Evolutionary conservation across 2,888 invertebrate genomes (phyloP).

Genomic region (Oxyscelio sp.): DNA sequence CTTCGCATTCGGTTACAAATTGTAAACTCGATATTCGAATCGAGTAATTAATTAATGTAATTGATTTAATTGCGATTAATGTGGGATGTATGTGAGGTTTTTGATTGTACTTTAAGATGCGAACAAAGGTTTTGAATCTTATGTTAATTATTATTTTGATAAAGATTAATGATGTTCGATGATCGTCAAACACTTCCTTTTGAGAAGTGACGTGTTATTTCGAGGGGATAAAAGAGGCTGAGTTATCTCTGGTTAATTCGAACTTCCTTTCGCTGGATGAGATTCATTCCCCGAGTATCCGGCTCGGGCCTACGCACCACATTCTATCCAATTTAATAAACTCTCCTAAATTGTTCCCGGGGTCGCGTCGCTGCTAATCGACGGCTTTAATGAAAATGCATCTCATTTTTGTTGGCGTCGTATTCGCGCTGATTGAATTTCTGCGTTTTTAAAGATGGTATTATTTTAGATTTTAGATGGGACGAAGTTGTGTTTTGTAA

Average conservation of each 20-base stretch:
- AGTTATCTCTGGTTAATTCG: conserved; percentile 84
- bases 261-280: conserved; percentile 88
- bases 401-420: conserved; percentile 52
- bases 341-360: conserved; percentile 83
- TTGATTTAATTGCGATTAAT: not conserved
- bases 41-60: too few species aligned
- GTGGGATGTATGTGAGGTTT: too few species aligned
- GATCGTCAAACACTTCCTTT: conserved; percentile 21
- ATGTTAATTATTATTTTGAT: too few species aligned
- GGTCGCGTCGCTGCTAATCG: conserved; percentile 74
- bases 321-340: conserved; percentile 88
- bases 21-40: too few species aligned
- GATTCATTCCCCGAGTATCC: conserved; percentile 88
- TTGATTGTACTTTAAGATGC: too few species aligned
- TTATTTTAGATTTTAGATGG: too few species aligned
- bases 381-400: conserved; percentile 69
- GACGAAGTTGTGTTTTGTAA: too few species aligned
- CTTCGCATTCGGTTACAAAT: conserved; percentile 1
- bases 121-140: too few species aligned
- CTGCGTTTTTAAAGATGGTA: too few species aligned
- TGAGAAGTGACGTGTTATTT: conserved; percentile 34
- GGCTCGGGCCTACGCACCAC: conserved; percentile 85
- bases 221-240: conserved; percentile 46
- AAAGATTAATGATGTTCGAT: too few species aligned
- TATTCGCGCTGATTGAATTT: conserved; percentile 46